These are phyloP conservation scores for Anthophora plumipes DNA, from an alignment of 2,888 invertebrate species.

Conservation along the genomic window DNA sequence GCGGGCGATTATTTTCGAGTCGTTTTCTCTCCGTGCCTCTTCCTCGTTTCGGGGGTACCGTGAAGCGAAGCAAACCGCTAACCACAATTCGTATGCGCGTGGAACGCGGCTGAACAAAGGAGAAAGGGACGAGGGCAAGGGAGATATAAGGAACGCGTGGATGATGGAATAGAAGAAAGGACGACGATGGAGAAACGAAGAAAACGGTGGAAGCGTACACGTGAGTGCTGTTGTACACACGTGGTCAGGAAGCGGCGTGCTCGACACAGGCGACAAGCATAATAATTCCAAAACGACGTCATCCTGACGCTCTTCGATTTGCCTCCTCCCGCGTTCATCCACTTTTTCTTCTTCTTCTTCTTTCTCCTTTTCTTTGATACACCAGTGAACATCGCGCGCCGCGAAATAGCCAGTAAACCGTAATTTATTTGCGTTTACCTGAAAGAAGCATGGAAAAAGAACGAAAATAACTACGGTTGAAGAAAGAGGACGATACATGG, in stretches of 20 bases:
- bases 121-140: constrained; percentile 12
- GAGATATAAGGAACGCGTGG: neutral
- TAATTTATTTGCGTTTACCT: constrained; percentile 67
- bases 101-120: constrained; percentile 52
- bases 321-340: constrained; percentile 21
- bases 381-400: constrained; percentile 49
- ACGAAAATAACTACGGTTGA: constrained; percentile 1
- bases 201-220: constrained; percentile 7
- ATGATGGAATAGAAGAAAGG: neutral
- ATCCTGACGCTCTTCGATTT: constrained; percentile 30
- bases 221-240: constrained; percentile 19
- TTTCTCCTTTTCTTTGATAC: neutral
- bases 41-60: constrained; percentile 71
- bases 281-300: constrained; percentile 58
- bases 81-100: constrained; percentile 71
- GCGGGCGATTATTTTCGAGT: constrained; percentile 74
- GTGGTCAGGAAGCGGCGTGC: constrained; percentile 49
- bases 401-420: constrained; percentile 63
- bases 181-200: constrained; percentile 12
- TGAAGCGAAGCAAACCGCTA: constrained; percentile 77
- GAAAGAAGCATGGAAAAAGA: constrained; percentile 30
- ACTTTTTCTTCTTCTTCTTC: neutral
- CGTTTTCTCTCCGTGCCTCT: constrained; percentile 64
- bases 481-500: neutral
- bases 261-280: constrained; percentile 46